Base-by-base conservation (phyloP, 2,797 vertebrate species). In the Hemitrygon akajei region DNA sequence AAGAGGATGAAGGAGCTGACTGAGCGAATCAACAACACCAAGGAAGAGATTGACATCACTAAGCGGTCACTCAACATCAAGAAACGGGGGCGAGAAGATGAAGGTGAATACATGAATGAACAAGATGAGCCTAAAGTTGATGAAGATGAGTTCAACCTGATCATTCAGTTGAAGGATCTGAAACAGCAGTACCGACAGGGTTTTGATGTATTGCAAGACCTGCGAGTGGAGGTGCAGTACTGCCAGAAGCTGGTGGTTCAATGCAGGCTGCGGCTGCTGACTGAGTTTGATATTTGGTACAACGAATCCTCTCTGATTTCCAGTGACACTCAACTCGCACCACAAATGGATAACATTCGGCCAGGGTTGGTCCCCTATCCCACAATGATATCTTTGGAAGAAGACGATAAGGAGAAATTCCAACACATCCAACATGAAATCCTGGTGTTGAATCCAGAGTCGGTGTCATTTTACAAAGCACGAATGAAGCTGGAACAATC, bases 201-300 rank as follows among this genome's bases (percentile, higher is more conserved):
- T 71, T 97, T 95, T 0, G 94, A 96, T 0, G 97, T 97, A 22
- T 95, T 98, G 95, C 94, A 95, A 0, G 95, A 97, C 94, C 96
- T 98, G 94, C 97, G 96, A 95, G 96, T 97, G 0, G 98, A 98
- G 94, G 96, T 98, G 95, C 96, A 96, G 95, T 98, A 98, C 96
- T 98, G 97, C 95, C 96, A 98, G 93, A 96, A 96, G 30, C 96
- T 98, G 76, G 97, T 98, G 95, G 97, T 98, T 63, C 97, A 97
- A 95, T 97, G 97, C 94, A 95, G 97, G 30, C 95, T 95, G 34
- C 96, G 96, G 63, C 96, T 98, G 93, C 94, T 98, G 93, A 95
- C 96, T 69, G 98, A 98, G 95, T 99, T 99, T 94, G 97, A 98
- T 94, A 96, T 96, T 94, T 98, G 98, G 98, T 98, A 98, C 95